phyloP scores from a whole-genome alignment of 2,888 invertebrate species.

The Drosophila yooni region DNA sequence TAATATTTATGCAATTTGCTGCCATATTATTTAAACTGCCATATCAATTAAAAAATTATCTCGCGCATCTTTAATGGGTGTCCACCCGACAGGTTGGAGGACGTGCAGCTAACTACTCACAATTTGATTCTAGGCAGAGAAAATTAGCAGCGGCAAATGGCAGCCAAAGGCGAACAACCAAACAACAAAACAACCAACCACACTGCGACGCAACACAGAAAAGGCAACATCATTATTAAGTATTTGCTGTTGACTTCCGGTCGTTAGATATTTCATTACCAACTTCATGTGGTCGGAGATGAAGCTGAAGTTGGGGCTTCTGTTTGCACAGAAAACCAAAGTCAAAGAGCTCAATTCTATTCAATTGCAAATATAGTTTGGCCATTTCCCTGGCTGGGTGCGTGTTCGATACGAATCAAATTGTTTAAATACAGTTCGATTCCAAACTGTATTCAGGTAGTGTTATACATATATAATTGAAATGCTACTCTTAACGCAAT shows the following conservation, averaged over 20 bases:
- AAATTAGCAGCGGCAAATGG: conserved; percentile 65
- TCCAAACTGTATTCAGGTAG: conserved; percentile 32
- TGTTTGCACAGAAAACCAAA: conserved; percentile 19
- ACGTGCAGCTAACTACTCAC: conserved; percentile 49
- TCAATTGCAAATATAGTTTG: conserved; percentile 52
- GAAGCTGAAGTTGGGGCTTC: conserved; percentile 31
- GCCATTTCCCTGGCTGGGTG: conserved; percentile 10
- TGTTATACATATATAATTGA: conserved; percentile 1
- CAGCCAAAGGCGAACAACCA: conserved; percentile 61
- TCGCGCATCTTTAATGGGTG: conserved; percentile 52
- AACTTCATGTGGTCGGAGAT: conserved; percentile 55
- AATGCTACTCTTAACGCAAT: conserved; percentile 10
- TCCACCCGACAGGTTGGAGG: conserved; percentile 16
- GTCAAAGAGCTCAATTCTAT: conserved; percentile 60
- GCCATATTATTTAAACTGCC: not conserved
- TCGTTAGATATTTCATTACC: conserved; percentile 82
- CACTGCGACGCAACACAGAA: conserved; percentile 41
- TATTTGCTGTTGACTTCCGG: conserved; percentile 82
- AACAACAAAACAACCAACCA: conserved; percentile 52
- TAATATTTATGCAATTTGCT: not conserved
- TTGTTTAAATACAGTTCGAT: conserved; percentile 38
- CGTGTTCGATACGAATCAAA: conserved; percentile 20
- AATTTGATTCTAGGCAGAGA: conserved; percentile 33
- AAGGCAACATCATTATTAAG: conserved; percentile 79
- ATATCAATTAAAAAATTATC: conserved; percentile 27